Conservation (phyloP, 2,888 invertebrate species). For the Tenthredo mesomela region DNA sequence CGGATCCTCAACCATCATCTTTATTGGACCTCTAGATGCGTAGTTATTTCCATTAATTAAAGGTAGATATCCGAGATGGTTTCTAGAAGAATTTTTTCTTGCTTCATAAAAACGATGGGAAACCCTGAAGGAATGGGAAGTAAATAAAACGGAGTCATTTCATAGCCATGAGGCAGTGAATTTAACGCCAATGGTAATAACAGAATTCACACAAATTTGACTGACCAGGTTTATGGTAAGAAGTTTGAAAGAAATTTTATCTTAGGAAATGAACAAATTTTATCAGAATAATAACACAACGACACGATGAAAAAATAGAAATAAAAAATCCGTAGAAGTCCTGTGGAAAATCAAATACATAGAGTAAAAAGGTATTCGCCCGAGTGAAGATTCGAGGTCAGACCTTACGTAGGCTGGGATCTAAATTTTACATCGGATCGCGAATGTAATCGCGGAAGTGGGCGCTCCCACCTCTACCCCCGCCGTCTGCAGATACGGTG, state of each 20-base stretch:
- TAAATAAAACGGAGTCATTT: not conserved
- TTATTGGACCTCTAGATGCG: not conserved
- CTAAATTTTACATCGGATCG: slow-evolving; percentile 53
- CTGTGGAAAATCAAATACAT: slow-evolving; percentile 36
- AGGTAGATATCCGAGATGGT: not conserved
- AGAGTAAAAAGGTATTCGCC: slow-evolving; percentile 35
- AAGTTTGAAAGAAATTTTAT: not conserved
- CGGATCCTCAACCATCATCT: not conserved
- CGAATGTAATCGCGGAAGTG: slow-evolving; percentile 52
- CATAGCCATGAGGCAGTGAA: not conserved
- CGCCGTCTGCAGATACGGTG: slow-evolving; percentile 44
- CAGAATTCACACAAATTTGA: no score
- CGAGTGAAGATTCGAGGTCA: slow-evolving; percentile 46
- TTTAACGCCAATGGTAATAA: not conserved
- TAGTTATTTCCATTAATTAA: not conserved
- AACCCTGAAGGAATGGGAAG: not conserved
- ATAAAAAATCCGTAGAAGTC: not conserved
- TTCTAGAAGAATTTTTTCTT: not conserved
- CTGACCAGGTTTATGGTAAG: no score
- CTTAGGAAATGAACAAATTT: not conserved
- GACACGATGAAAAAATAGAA: not conserved
- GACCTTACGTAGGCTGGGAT: slow-evolving; percentile 40
- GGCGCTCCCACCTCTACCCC: slow-evolving; percentile 26
- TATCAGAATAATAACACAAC: not conserved
- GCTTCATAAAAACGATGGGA: not conserved